These are phyloP conservation scores for Zophobas morio DNA, from an alignment of 1,140 invertebrate genomes.

Conservation along the genomic window DNA sequence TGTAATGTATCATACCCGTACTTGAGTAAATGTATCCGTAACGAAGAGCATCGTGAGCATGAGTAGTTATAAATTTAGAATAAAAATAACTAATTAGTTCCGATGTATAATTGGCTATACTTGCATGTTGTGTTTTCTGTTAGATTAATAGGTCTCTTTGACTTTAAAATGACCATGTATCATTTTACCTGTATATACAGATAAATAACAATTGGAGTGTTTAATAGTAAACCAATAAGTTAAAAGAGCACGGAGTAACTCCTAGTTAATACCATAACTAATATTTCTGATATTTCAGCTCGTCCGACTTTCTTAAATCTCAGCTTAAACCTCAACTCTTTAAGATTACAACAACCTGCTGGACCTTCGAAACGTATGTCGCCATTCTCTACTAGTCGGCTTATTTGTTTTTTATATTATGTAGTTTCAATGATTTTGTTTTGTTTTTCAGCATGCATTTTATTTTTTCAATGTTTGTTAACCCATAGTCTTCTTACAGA, in stretches of 20 bases:
- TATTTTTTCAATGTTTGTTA: too few species aligned
- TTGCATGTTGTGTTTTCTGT: conserved; percentile 64
- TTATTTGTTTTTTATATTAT: conserved; percentile 48
- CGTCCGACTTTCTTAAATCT: conserved; percentile 97
- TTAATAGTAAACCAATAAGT: conserved; percentile 11
- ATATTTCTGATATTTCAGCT: conserved; percentile 81
- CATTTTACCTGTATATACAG: conserved; percentile 53
- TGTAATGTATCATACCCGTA: conserved; percentile 39
- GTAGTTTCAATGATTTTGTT: conserved; percentile 35
- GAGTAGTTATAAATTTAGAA: conserved; percentile 57
- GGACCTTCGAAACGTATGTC: conserved; percentile 79
- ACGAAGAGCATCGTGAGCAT: conserved; percentile 61
- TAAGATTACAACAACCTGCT: conserved; percentile 88
- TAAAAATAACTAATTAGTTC: conserved; percentile 48
- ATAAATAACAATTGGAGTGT: conserved; percentile 16
- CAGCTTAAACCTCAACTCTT: conserved; percentile 92
- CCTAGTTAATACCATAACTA: neutral
- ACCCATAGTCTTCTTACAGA: too few species aligned
- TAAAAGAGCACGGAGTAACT: conserved; percentile 45
- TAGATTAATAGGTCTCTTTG: conserved; percentile 64
- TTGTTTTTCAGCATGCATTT: neutral
- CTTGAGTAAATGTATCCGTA: conserved; percentile 46
- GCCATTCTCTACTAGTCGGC: conserved; percentile 45
- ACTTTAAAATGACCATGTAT: conserved; percentile 63
- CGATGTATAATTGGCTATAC: conserved; percentile 58